Conservation (phyloP, 2,797 vertebrate species). For the Erethizon dorsatum region DNA sequence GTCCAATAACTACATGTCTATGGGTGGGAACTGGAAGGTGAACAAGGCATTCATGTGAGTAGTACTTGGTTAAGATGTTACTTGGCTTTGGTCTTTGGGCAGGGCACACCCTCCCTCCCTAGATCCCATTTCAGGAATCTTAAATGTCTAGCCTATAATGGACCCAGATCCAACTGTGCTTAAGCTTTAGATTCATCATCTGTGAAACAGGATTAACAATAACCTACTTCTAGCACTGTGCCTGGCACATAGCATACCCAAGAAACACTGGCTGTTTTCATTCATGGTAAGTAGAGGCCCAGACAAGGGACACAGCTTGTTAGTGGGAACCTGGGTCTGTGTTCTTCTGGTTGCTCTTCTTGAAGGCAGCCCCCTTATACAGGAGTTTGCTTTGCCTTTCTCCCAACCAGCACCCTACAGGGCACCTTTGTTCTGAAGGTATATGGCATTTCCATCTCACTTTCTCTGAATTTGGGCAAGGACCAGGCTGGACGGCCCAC, state of each 20-base stretch:
- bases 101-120: not conserved
- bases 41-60: conserved; percentile 67
- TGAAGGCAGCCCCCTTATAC: not conserved
- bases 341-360: not conserved
- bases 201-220: not conserved
- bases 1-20: not conserved
- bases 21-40: conserved; percentile 3
- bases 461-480: conserved; percentile 77
- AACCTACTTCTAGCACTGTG: not conserved
- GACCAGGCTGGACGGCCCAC: conserved; percentile 76
- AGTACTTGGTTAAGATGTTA: not conserved
- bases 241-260: not conserved
- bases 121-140: not conserved
- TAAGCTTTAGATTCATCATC: not conserved
- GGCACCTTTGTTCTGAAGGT: conserved; percentile 79
- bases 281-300: not conserved
- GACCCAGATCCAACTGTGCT: not conserved
- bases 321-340: not conserved
- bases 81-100: conserved; percentile 20
- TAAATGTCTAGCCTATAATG: not conserved
- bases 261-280: not conserved
- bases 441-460: conserved; percentile 63
- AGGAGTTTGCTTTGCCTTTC: not conserved
- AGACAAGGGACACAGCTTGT: not conserved
- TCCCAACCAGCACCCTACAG: not conserved